Base-by-base conservation (phyloP, 2,888 invertebrate species). In the Ptilodon capucinus region DNA sequence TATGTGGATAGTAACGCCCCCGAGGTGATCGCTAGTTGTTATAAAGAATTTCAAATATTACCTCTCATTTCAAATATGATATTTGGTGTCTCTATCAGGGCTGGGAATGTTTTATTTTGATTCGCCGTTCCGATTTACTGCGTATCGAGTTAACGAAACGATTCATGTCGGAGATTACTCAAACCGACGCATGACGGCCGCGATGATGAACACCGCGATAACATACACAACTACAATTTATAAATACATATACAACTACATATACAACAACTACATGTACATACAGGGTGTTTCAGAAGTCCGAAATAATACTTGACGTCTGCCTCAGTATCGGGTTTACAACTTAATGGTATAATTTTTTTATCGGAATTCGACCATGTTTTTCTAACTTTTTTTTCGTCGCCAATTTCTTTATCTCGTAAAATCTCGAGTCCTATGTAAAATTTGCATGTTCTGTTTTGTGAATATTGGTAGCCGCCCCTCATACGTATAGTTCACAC, bases 1-100 rank as follows among this genome's bases (percentile, higher is more conserved):
- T 84, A 86, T 83, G 84, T 84, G 81, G 83, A 85, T 82, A 83
- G 83, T 79, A 66, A 86, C 87, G 86, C 86, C 84, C 79, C 74
- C 78, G 72, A 81, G 75, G 77, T 81, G 80, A 84, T 80, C 80
- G 69, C 72, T 76, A 74, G 71, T 76, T 77, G 71, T 79, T 81
- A 78, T 69, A 63, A 74, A 75, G 62, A 68, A 71, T 81, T 80
- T 79, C 78, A 71, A 76, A 80, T 79, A 79, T 77, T 76, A 74
- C 73, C 69, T 72, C 67, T 68, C 64, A 65, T 74, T 76, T 73
- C 62, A 64, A 72, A 75, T 74, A 70, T 73, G 60, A 78, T 77
- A 74, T 75, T 74, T 75, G 71, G 69, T 74, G 71, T 71, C 72
- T 75, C 60, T 75, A 74, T 76, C 68, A 51, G 60, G 54, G 49